Evolutionary conservation across 2,113 vertebrate genomes (phyloP).

Genomic region (Oceanodroma tethys): DNA sequence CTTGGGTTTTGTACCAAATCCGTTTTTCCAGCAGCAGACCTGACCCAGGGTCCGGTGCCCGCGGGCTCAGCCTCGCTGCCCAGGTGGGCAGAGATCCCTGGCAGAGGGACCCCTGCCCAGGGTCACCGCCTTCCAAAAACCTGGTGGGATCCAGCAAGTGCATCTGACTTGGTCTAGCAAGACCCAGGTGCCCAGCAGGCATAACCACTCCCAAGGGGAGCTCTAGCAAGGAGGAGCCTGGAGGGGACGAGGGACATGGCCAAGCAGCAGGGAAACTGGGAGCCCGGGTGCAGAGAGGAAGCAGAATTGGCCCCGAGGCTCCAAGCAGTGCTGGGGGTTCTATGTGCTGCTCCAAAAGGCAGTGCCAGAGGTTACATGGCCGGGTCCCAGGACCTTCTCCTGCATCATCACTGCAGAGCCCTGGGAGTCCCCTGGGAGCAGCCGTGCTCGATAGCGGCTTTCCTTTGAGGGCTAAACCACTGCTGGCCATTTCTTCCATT

Average conservation of each 20-base stretch:
- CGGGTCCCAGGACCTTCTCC: background rate
- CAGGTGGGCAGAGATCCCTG: background rate
- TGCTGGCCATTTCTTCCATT: background rate
- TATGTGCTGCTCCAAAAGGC: background rate
- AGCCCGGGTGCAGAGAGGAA: accelerated
- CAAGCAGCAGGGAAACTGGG: no score
- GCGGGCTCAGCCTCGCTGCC: background rate
- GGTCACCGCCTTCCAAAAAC: accelerated
- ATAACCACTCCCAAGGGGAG: background rate
- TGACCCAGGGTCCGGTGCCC: background rate
- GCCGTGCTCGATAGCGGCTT: background rate
- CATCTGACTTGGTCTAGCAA: accelerated
- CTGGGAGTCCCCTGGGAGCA: background rate
- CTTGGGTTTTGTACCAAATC: background rate
- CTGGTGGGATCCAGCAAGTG: no score
- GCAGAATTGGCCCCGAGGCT: background rate
- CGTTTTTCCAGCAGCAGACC: background rate
- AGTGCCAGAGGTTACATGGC: background rate
- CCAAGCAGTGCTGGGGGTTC: background rate
- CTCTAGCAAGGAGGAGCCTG: background rate
- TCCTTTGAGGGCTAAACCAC: background rate
- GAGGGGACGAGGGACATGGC: no score
- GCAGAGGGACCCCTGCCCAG: no score
- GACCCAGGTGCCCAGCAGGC: background rate
- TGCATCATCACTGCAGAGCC: background rate